Base-by-base conservation (phyloP, 2,113 vertebrate species). In the Haemorhous mexicanus region DNA sequence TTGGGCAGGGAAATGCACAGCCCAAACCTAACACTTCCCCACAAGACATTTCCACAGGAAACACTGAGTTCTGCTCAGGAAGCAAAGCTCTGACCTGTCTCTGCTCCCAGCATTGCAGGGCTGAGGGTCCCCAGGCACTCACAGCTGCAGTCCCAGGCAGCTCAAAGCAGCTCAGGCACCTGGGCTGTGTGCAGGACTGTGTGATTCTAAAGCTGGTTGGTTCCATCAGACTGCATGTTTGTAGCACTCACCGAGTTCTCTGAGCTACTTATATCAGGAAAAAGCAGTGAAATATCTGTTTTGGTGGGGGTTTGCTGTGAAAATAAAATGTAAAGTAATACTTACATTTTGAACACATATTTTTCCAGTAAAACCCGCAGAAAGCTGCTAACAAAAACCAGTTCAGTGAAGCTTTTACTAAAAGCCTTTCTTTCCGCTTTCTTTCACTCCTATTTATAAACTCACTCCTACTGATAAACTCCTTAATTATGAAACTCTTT, bases 191-290 rank as follows among this genome's bases (percentile, higher is more conserved):
- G 26, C 26, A 43, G 17, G 47, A 13, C 41, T 50, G 5, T 3
- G 8, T 10, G 24, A 13, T 35, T 10, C n/a, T 43, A 46, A 9
- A 53, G 13, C 32, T 68, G 49, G 3, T 32, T 5, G 2, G 7
- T 32, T 62, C 33, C 33, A 5, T n/a, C 0, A 0, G 39, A 16
- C 9, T 56, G 16, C 23, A 19, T 0, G 0, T 37, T 20, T 37
- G 9, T 16, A 35, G 30, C 49, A 20, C 43, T 62, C 3, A 0
- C 15, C 1, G 1, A 32, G 19, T 74, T 52, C 66, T 70, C 46
- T 87, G 28, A 9, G 35, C 16, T 58, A 13, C 10, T 74, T 37
- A n/a, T 23, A 30, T 52, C 1, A 4, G 50, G 3, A 66, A n/a
- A 2, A 32, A 26, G 9, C 5, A 24, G 14, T 30, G 33, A 61